Percentiles rank a stretch among this genome's conserved stretches.
These are phyloP conservation scores for Pantherophis guttatus DNA, from an alignment of 2,113 vertebrate genomes.

Conservation along the genomic window DNA sequence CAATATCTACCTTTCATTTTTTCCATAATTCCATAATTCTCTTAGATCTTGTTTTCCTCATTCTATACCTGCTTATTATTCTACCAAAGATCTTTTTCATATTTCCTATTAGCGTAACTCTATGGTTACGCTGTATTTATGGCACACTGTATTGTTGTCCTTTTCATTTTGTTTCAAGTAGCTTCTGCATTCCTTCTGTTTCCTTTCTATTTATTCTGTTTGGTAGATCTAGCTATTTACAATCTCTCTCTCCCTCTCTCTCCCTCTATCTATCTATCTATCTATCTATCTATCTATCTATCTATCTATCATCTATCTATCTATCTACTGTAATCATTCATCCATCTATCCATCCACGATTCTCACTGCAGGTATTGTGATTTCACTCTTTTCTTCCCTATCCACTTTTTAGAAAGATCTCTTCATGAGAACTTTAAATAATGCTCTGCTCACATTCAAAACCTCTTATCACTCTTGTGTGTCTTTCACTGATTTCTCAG, in stretches of 20 bases:
- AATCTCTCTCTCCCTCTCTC: neutral
- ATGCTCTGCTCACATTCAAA: neutral
- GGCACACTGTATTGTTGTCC: neutral
- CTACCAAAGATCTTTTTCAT: neutral
- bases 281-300: neutral
- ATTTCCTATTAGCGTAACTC: neutral
- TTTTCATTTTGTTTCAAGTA: neutral
- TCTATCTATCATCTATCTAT: neutral
- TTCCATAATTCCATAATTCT: neutral
- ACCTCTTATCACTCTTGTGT: neutral
- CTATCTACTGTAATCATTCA: neutral
- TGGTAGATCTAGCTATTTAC: neutral
- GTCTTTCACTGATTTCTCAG: neutral
- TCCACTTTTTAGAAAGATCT: neutral
- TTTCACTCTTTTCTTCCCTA: neutral
- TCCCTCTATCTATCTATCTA: neutral
- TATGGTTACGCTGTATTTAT: neutral
- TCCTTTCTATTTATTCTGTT: neutral
- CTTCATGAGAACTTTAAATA: neutral
- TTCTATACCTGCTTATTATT: neutral
- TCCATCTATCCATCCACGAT: neutral
- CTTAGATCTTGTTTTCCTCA: neutral
- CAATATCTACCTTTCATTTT: neutral
- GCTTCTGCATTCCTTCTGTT: neutral
- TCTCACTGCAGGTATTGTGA: neutral